Base-by-base conservation (phyloP, 2,888 invertebrate species). In the Lagria hirta region DNA sequence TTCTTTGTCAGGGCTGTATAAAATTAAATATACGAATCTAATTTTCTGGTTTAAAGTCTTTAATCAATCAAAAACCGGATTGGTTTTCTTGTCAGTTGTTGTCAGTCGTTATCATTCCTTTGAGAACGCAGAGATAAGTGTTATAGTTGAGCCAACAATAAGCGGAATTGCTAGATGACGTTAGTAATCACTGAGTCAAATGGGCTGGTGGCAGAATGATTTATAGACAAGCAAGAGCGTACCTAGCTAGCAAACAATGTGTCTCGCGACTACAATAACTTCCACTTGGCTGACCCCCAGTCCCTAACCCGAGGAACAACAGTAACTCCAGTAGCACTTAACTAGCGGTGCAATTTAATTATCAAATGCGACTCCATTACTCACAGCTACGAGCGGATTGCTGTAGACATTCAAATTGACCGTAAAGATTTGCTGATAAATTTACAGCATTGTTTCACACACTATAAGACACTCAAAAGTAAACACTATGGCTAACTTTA, bases 11-110 rank as follows among this genome's bases (percentile, higher is more conserved):
- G 57, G 58, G 51, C 55, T 50, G 54, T 57, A 56, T 51, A 58
- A 65, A 68, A 70, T 70, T 69, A 70, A 69, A 69, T 69, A 69
- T 69, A 69, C 69, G 69, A 68, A 66, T 68, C 65, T 66, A 68
- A 69, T 69, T 68, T 65, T 57, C 58, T 62, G 65, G 68, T 62
- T 65, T 66, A 65, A 65, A 67, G 64, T 61, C 64, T 65, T 69
- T 69, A 69, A 70, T 70, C 70, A 70, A 70, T 70, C 70, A 69
- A 64, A 55, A 60, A 58, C 58, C 49, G 53, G 51, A 45, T 44
- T 42, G 44, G 50, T 46, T 41, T 16, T 24, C 14, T 15, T 20
- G 29, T 16, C 24, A 43, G 34, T 21, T 10, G 27, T 18, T 16
- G 32, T 10, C 14, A 18, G 36, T 20, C 38, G 26, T 43, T 43